phyloP scores from a whole-genome alignment of 2,113 vertebrate species.

The Chionomys nivalis region DNA sequence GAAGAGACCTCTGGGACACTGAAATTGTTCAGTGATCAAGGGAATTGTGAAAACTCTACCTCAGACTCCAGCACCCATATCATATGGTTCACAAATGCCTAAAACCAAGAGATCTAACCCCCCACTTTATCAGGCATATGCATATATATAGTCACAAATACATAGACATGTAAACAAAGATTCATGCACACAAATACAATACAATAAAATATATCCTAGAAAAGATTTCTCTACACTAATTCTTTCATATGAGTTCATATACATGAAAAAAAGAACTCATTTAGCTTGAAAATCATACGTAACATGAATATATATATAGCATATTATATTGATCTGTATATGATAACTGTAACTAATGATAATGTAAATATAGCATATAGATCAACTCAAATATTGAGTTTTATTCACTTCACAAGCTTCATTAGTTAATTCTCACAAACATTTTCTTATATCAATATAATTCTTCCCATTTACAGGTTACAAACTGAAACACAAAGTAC shows the following conservation, averaged over 20 bases:
- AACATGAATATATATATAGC: neutral
- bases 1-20: neutral
- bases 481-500: neutral
- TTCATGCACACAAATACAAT: neutral
- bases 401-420: neutral
- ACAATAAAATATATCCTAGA: neutral
- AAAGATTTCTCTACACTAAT: neutral
- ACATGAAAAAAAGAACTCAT: neutral
- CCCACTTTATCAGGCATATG: neutral
- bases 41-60: neutral
- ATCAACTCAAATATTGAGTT: neutral
- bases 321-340: neutral
- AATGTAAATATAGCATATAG: neutral
- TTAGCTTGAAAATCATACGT: neutral
- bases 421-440: slow-evolving; percentile 13
- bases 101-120: neutral
- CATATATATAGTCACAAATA: neutral
- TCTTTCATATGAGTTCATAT: neutral
- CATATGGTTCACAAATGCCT: too few species aligned
- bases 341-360: neutral
- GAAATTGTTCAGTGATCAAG: neutral
- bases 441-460: neutral
- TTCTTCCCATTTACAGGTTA: neutral
- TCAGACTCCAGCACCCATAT: neutral
- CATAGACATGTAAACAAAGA: neutral